Evolutionary conservation across 2,888 invertebrate genomes (phyloP), one percentile per base, ranked within the genome.

Genomic region (Macaria notata): DNA sequence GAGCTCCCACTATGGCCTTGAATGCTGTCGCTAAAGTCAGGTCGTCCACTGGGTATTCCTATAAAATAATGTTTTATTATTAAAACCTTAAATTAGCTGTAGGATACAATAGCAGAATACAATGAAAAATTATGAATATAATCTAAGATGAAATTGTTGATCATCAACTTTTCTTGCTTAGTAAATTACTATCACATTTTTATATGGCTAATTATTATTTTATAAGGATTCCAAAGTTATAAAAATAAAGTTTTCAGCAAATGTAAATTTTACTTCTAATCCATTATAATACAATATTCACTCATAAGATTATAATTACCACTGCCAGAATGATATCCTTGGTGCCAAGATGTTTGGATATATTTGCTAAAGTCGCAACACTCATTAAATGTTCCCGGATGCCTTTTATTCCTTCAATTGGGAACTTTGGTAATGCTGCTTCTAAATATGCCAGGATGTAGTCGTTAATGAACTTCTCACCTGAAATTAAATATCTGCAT

Each of bases 1-100:
- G 81, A 0, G 96, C 97, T 9, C 95, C 96, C 39, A 98, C 93
- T 5, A 99, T 83, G 0, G 98, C 98, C 75, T 95, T 94, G 56
- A 99, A 94, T 30, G 96, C 94, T 42, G 93, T 93, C 1, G 95
- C 93, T 58, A 97, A 81, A 0, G 95, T 95, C 36, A 85, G 78
- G 31, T 92, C 85, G 46, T 93, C 90, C 4, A 93, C 92, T 47
- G 97, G 97, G 79, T 94, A 94, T 72, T 96, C 95, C 96, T 97
- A 67, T 3, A 68, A 61, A 45, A 9, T 4, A 49, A 29, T 5
- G 41, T 41, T 36, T 4, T 36, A 36, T 36, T 36, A 6, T 36
- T 7, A 36, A 36, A 36, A 36, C 33, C 7, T 4, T 36, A 19
- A 19, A 7, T 36, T 36, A 36, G 5, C 33, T 36, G 33, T 19